Conservation (phyloP, 1,140 invertebrate genomes). For the Apis florea region DNA sequence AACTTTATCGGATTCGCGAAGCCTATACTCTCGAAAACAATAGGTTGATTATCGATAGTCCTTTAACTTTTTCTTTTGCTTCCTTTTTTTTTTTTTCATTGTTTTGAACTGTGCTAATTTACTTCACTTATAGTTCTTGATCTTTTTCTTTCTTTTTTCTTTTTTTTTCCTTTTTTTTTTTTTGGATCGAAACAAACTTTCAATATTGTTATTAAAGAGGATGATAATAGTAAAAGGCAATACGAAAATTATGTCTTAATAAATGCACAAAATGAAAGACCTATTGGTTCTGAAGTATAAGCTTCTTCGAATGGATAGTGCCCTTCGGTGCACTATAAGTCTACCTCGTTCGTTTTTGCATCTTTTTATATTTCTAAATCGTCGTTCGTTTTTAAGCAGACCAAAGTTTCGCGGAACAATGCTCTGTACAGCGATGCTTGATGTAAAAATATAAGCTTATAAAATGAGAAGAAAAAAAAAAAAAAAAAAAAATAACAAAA, state of each 20-base stretch:
- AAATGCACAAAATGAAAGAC: background rate
- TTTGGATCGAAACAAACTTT: background rate
- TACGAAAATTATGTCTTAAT: background rate
- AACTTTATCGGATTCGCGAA: conserved; percentile 11
- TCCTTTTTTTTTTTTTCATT: background rate
- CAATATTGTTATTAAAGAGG: background rate
- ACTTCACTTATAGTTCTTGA: background rate
- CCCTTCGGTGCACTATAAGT: conserved; percentile 6
- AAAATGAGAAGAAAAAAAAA: conserved; percentile 2
- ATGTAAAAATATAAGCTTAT: conserved; percentile 56
- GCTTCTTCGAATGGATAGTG: background rate
- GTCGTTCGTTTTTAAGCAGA: conserved; percentile 52
- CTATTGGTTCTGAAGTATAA: conserved; percentile 4
- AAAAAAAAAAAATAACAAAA: background rate
- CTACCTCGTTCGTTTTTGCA: background rate
- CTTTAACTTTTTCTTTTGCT: background rate
- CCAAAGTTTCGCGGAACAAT: conserved; percentile 60
- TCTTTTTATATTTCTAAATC: conserved; percentile 17
- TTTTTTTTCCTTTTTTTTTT: background rate
- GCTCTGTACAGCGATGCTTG: conserved; percentile 56
- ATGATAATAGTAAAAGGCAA: background rate
- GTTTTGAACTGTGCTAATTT: background rate
- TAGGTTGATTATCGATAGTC: background rate
- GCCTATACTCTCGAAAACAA: conserved; percentile 3
- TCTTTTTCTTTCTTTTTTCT: background rate